Evolutionary conservation across 1,140 invertebrate genomes (phyloP).

Genomic region (Mizuhopecten yessoensis): DNA sequence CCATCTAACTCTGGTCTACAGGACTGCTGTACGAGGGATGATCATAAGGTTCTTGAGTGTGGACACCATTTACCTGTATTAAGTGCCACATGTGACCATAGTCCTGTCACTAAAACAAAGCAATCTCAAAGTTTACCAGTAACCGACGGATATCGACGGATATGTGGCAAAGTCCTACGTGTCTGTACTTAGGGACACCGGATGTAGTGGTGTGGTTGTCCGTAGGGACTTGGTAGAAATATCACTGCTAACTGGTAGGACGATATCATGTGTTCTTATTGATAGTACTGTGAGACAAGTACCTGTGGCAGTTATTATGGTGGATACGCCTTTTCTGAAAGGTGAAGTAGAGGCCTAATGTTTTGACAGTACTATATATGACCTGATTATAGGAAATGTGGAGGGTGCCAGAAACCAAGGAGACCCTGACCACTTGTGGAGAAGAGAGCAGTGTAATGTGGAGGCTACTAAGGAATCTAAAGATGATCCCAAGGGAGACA

Average conservation of each 20-base stretch:
- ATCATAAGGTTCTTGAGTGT: background rate
- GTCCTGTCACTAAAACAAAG: too few species aligned
- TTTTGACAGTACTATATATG: constrained; percentile 61
- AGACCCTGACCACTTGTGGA: constrained; percentile 17
- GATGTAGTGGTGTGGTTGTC: too few species aligned
- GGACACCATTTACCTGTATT: constrained; percentile 11
- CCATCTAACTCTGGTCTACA: background rate
- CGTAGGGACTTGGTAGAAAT: too few species aligned
- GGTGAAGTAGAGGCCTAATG: constrained; percentile 54
- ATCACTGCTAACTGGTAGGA: too few species aligned
- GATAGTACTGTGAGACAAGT: too few species aligned
- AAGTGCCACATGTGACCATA: background rate
- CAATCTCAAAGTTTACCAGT: too few species aligned
- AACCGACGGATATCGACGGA: too few species aligned
- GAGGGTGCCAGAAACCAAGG: constrained; percentile 43
- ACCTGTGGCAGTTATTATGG: background rate
- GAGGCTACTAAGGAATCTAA: background rate
- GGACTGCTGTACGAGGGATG: background rate
- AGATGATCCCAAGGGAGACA: background rate
- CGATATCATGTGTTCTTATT: too few species aligned
- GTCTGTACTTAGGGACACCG: too few species aligned
- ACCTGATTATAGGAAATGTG: constrained; percentile 63
- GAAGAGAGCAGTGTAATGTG: background rate
- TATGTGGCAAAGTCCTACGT: too few species aligned
- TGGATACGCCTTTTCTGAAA: constrained; percentile 54